Evolutionary conservation across 2,888 invertebrate species (phyloP).

Genomic region (Poecilus cupreus): DNA sequence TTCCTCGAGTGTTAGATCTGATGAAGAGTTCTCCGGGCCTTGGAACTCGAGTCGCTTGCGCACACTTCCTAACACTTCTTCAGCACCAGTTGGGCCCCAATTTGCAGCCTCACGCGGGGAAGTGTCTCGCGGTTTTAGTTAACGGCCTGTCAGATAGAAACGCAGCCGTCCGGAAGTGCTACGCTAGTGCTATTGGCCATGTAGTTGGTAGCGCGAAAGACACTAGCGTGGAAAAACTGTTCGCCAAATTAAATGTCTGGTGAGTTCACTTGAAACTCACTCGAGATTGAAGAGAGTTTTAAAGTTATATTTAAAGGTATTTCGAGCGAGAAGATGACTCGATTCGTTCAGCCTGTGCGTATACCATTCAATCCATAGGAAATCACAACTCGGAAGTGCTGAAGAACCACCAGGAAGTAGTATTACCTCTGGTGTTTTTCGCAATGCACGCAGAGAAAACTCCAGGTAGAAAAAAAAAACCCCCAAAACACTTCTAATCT

Average conservation of each 20-base stretch:
- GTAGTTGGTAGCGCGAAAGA: constrained; percentile 88
- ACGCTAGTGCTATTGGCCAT: constrained; percentile 89
- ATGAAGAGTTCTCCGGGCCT: constrained; percentile 87
- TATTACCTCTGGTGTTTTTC: constrained; percentile 90
- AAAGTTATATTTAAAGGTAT: constrained; percentile 70
- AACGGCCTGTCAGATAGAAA: constrained; percentile 90
- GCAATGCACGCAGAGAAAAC: constrained; percentile 91
- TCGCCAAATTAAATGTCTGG: constrained; percentile 78
- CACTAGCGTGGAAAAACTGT: constrained; percentile 79
- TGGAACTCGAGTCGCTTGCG: constrained; percentile 88
- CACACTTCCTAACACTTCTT: constrained; percentile 85
- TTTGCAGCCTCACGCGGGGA: constrained; percentile 78
- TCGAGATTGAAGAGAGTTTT: neutral
- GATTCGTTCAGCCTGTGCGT: constrained; percentile 83
- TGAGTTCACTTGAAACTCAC: neutral
- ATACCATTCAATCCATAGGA: constrained; percentile 86
- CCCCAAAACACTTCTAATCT: neutral
- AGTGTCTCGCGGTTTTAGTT: constrained; percentile 79
- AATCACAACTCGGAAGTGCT: constrained; percentile 89
- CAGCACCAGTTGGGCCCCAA: constrained; percentile 74
- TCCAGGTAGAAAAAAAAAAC: constrained; percentile 71
- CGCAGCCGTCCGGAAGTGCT: constrained; percentile 87
- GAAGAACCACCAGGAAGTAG: constrained; percentile 83
- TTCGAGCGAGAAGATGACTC: constrained; percentile 85
- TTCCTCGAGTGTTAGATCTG: constrained; percentile 88